Percentiles rank a stretch among this genome's conserved stretches.
Evolutionary conservation across 2,888 invertebrate genomes (phyloP).

Genomic region (Eledone cirrhosa): DNA sequence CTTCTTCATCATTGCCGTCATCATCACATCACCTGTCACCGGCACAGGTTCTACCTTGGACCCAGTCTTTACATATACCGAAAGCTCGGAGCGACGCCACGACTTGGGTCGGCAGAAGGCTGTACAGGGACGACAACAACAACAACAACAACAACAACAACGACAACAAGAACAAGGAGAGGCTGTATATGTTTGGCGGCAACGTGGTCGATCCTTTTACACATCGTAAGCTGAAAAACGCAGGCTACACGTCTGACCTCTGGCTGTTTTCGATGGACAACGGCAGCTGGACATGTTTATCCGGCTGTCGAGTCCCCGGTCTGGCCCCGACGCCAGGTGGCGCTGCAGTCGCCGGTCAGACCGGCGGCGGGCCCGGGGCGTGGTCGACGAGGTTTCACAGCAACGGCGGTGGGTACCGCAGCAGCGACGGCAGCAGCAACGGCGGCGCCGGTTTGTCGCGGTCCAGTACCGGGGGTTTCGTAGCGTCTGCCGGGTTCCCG

Average conservation of each 20-base stretch:
- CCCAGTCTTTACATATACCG: too few species aligned
- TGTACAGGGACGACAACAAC: slow-evolving; percentile 46
- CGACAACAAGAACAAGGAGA: not conserved
- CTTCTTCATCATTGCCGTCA: slow-evolving; percentile 32
- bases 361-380: too few species aligned
- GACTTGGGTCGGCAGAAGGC: not conserved
- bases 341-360: too few species aligned
- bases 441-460: too few species aligned
- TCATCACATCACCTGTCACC: not conserved
- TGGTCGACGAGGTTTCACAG: too few species aligned
- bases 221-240: slow-evolving; percentile 40
- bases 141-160: slow-evolving; percentile 41
- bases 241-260: slow-evolving; percentile 48
- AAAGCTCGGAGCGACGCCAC: not conserved
- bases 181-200: slow-evolving; percentile 55
- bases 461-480: slow-evolving; percentile 39
- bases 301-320: slow-evolving; percentile 32
- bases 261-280: slow-evolving; percentile 44
- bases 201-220: slow-evolving; percentile 40
- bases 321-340: too few species aligned
- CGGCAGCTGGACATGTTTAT: slow-evolving; percentile 43
- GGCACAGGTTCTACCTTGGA: slow-evolving; percentile 36
- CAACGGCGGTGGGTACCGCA: too few species aligned
- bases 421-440: too few species aligned
- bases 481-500: slow-evolving; percentile 27